phyloP scores from a whole-genome alignment of 1,140 invertebrate genomes.

The Zeugodacus cucurbitae region DNA sequence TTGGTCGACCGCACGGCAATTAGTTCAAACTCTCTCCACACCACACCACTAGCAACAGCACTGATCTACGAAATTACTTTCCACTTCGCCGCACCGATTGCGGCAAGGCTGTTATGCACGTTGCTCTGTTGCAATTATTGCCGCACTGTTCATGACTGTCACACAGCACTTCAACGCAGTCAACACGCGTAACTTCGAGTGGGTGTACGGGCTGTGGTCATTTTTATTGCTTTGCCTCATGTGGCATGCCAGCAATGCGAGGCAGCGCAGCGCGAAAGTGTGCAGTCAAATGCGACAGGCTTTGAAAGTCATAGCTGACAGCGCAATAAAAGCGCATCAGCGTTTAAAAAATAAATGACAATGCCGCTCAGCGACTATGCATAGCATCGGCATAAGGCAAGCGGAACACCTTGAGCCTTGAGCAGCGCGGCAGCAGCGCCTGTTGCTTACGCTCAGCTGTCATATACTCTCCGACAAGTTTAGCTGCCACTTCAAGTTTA shows the following conservation, averaged over 20 bases:
- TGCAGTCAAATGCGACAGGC: neutral
- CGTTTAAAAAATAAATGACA: conserved; percentile 1
- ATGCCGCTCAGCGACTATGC: neutral
- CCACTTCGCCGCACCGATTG: neutral
- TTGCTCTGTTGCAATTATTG: neutral
- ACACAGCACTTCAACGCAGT: neutral
- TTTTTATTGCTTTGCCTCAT: neutral
- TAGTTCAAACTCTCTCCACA: neutral
- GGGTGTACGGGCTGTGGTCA: neutral
- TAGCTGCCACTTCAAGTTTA: conserved; percentile 21
- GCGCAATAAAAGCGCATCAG: neutral
- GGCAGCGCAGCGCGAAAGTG: neutral
- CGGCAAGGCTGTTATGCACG: neutral
- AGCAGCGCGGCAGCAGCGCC: neutral
- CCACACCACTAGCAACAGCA: neutral
- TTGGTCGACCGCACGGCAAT: neutral
- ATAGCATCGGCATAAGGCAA: neutral
- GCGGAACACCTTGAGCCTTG: neutral
- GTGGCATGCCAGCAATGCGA: neutral
- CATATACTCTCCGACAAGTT: neutral
- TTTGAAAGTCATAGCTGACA: neutral
- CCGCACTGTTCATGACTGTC: neutral
- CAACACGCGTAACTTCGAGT: neutral
- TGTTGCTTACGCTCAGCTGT: neutral
- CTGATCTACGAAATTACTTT: conserved; percentile 8